phyloP scores from a whole-genome alignment of 2,888 invertebrate species.

The Acronicta leporina region DNA sequence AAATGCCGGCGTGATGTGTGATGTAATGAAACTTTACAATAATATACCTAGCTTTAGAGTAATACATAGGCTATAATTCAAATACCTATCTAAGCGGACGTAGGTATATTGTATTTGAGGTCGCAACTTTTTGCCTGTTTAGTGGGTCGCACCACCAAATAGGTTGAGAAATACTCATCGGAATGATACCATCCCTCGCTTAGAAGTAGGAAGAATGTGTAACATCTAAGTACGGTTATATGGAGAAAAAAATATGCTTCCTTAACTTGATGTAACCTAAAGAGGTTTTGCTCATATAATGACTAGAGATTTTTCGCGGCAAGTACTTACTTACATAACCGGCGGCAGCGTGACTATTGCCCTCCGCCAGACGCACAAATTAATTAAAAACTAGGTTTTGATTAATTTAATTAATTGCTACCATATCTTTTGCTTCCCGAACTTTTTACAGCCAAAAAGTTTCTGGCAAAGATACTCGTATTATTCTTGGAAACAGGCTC shows the following conservation, averaged over 20 bases:
- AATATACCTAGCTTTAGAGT: no score
- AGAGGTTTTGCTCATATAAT: constrained; percentile 37
- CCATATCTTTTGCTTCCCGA: constrained; percentile 57
- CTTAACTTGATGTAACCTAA: constrained; percentile 23
- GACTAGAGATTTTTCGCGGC: constrained; percentile 18
- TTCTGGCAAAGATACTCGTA: constrained; percentile 61
- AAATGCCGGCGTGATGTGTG: not conserved
- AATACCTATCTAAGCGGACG: no score
- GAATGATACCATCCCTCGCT: constrained; percentile 20
- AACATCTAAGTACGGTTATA: constrained; percentile 29
- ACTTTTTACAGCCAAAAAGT: constrained; percentile 63
- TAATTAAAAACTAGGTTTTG: constrained; percentile 53
- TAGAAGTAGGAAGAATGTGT: constrained; percentile 21
- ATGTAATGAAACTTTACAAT: no score
- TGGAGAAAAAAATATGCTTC: constrained; percentile 30
- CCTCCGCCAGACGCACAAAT: constrained; percentile 27
- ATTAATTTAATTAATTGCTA: constrained; percentile 62
- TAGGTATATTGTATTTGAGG: no score
- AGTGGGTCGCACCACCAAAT: no score
- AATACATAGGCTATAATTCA: no score
- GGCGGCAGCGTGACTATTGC: constrained; percentile 12
- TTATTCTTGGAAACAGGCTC: constrained; percentile 65
- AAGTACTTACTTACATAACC: constrained; percentile 23
- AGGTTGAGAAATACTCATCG: not conserved
- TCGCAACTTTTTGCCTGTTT: no score